Evolutionary conservation across 64 coral and sea anemone genomes (phyloP).

Genomic region (Orbicella faveolata): DNA sequence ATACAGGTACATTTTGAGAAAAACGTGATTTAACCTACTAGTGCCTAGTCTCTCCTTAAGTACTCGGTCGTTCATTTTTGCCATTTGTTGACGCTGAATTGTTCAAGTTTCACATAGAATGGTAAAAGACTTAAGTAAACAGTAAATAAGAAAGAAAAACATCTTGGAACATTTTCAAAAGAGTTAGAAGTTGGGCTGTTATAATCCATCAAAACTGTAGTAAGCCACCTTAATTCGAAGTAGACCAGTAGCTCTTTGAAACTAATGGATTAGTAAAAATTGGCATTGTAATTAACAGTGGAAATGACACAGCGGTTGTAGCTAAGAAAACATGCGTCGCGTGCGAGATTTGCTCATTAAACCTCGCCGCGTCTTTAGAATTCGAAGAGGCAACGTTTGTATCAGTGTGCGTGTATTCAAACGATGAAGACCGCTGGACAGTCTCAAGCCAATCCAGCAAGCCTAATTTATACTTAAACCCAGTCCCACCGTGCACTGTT

Average conservation of each 20-base stretch:
- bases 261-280: constrained; percentile 22
- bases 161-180: too few species aligned
- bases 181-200: too few species aligned
- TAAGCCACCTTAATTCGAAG: too few species aligned
- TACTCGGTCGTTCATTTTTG: too few species aligned
- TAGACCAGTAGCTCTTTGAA: constrained; percentile 29
- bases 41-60: too few species aligned
- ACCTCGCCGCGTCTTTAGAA: constrained; percentile 42
- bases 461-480: constrained; percentile 43
- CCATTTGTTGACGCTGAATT: too few species aligned
- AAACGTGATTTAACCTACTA: too few species aligned
- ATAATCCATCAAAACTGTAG: too few species aligned
- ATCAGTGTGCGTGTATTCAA: constrained; percentile 60
- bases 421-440: constrained; percentile 42
- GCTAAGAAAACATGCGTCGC: constrained; percentile 17
- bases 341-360: constrained; percentile 13
- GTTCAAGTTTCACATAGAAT: too few species aligned
- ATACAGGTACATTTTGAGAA: too few species aligned
- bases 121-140: too few species aligned
- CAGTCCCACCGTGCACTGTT: constrained; percentile 10
- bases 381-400: constrained; percentile 35
- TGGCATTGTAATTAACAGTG: constrained; percentile 59
- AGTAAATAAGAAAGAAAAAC: too few species aligned
- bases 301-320: constrained; percentile 47
- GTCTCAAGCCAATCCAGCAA: constrained; percentile 67